These are phyloP conservation scores for Dasypolia templi DNA, from an alignment of 2,888 invertebrate genomes.

Conservation along the genomic window DNA sequence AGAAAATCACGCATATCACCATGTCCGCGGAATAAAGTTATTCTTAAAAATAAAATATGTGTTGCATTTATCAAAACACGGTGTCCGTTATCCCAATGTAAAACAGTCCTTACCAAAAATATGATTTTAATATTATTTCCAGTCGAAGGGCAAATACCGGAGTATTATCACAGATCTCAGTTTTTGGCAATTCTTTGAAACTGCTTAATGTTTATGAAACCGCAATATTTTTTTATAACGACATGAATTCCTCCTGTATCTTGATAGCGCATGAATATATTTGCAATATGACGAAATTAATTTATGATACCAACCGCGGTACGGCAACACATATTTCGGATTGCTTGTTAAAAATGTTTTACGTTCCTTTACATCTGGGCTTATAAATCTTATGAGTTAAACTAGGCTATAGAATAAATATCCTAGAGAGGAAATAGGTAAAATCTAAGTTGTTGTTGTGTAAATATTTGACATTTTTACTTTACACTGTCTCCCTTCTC, in stretches of 20 bases:
- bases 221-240: constrained; percentile 50
- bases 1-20: too few relatives aligned
- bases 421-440: background rate
- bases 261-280: constrained; percentile 58
- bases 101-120: constrained; percentile 14
- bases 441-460: background rate
- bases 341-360: constrained; percentile 19
- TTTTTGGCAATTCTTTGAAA: constrained; percentile 60
- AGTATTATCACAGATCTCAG: constrained; percentile 59
- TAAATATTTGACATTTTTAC: too few relatives aligned
- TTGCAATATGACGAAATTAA: constrained; percentile 48
- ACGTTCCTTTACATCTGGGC: constrained; percentile 11
- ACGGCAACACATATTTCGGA: constrained; percentile 30
- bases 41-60: too few relatives aligned
- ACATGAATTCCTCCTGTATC: constrained; percentile 62
- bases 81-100: background rate
- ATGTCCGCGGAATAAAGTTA: too few relatives aligned
- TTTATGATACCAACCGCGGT: constrained; percentile 35
- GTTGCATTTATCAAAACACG: background rate
- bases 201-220: constrained; percentile 37
- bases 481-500: too few relatives aligned
- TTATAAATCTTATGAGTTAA: constrained; percentile 1
- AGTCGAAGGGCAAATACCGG: constrained; percentile 58
- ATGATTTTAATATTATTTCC: constrained; percentile 12
- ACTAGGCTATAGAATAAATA: constrained; percentile 10